Base-by-base conservation (phyloP, 2,113 vertebrate genomes). In the Mormoops blainvillei region DNA sequence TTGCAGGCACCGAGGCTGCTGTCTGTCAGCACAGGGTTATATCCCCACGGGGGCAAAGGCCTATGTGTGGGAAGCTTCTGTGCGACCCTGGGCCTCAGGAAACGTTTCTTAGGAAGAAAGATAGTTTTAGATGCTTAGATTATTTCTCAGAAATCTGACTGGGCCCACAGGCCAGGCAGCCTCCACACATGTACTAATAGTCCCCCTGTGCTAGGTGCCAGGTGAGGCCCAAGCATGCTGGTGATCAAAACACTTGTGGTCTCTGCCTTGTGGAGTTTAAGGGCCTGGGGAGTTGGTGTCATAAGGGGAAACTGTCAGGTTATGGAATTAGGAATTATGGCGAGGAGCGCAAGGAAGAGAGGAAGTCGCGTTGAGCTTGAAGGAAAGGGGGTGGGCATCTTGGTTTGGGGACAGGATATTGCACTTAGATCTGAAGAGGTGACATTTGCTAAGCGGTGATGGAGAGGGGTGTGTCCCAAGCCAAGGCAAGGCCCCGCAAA, bases 181-280 rank as follows among this genome's bases (percentile, higher is more conserved):
- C 33, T 20, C 1, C 26, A 14, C 7, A 2, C 22, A 3, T 10
- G 43, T 28, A 2, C 11, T 5, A 54, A 12, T 33, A 0, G 11
- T 12, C 33, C 20, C 22, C 16, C 31, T 12, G 19, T 0, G 2
- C 36, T 20, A n/a, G 28, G 31, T 19, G 10, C 63, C 43, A 48
- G 7, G 5, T 3, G 31, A 26, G 9, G 5, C 43, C 20, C 24
- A 5, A 15, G 48, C 58, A 3, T 0, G 12, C 19, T 28, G 12
- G 22, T 0, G 65, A 48, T 36, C 52, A n/a, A 13, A 31, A 3
- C 5, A 5, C 3, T 31, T 13, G 11, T 81, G 63, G 41, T 18
- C 15, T 71, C 22, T 68, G 65, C n/a, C 33, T 54, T 1, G 3
- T 3, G 6, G 45, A 31, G 9, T 11, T 43, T 31, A 7, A n/a